A percentile compares a stretch with the other conserved stretches of the same genome.
Evolutionary conservation across 2,797 vertebrate species (phyloP).

Genomic region (Microhierax caerulescens): DNA sequence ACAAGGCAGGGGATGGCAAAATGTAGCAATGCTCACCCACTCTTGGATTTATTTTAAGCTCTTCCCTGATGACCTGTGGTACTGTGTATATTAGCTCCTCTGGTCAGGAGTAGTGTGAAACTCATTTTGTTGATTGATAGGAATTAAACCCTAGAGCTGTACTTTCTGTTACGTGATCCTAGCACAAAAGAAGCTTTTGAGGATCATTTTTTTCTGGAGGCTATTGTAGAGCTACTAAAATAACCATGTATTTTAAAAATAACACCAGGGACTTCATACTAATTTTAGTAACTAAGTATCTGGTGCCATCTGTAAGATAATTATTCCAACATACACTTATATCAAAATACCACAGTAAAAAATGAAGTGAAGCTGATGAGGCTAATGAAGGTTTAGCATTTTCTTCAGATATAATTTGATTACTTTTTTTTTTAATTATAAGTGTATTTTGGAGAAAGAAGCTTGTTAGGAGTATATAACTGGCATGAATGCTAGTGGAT

Average conservation of each 20-base stretch:
- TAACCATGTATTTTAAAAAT: conserved; percentile 24
- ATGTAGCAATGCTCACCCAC: neutral
- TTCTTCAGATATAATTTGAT: neutral
- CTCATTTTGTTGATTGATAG: conserved; percentile 54
- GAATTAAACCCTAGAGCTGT: conserved; percentile 37
- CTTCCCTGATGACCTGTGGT: neutral
- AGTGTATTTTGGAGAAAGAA: neutral
- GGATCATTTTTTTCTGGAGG: neutral
- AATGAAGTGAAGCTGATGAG: neutral
- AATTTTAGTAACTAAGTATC: conserved; percentile 43
- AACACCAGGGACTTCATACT: neutral
- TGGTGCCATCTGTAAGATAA: neutral
- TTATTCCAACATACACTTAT: neutral
- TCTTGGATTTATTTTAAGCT: conserved; percentile 44
- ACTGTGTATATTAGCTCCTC: neutral
- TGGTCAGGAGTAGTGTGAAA: neutral
- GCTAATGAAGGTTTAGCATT: neutral
- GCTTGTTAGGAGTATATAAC: neutral
- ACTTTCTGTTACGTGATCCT: conserved; percentile 27
- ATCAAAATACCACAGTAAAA: conserved; percentile 20
- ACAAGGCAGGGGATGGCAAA: neutral
- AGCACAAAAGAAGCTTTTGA: conserved; percentile 24
- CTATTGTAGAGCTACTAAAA: conserved; percentile 31
- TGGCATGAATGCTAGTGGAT: neutral
- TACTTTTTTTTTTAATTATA: neutral